Evolutionary conservation across 2,888 invertebrate species (phyloP), one percentile per base, ranked within the genome.

Genomic region (Aelia acuminata): DNA sequence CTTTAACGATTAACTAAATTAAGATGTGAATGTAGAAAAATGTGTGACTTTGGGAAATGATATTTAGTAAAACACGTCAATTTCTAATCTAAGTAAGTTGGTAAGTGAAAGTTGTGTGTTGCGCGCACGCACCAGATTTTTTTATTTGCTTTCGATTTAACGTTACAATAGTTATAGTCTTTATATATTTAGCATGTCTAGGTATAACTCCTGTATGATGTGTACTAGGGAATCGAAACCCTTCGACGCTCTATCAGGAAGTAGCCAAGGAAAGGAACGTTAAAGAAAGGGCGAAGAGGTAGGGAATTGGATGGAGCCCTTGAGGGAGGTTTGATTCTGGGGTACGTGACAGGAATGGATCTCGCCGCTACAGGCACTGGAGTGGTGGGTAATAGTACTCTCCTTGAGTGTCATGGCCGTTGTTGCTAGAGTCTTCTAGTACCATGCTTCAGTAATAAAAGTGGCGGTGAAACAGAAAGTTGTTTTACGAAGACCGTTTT

Each of bases 301-400:
- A n/a, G 80, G 80, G 43, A 80, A 80, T 80, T 80, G 80, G 80
- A 80, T 80, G n/a, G n/a, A 80, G 80, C 43, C 80, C 80, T 80
- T 11, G 39, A 80, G 80, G n/a, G 43, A 43, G 80, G 80, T 47
- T 47, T 80, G 80, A n/a, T 13, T 22, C 80, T 43, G 43, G 63
- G n/a, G 43, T n/a, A 80, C 80, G 80, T 80, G 80, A 80, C 39
- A 47, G 80, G 80, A 80, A 80, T 80, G 43, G n/a, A 43, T 43
- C 43, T 80, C 8, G 11, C 7, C 1, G 3, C 35, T 70, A 5
- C 63, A 35, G 35, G 26, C 35, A 31, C 80, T 80, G 80, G 75
- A 47, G 11, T n/a, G 43, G 43, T 10, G 43, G 43, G 63, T 35
- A 35, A 35, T 35, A 26, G 57, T 57, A 1, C 8, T 70, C 35